These are phyloP conservation scores for Notoglanidium macrostoma DNA, from an alignment of 2,797 vertebrate genomes.

Conservation along the genomic window DNA sequence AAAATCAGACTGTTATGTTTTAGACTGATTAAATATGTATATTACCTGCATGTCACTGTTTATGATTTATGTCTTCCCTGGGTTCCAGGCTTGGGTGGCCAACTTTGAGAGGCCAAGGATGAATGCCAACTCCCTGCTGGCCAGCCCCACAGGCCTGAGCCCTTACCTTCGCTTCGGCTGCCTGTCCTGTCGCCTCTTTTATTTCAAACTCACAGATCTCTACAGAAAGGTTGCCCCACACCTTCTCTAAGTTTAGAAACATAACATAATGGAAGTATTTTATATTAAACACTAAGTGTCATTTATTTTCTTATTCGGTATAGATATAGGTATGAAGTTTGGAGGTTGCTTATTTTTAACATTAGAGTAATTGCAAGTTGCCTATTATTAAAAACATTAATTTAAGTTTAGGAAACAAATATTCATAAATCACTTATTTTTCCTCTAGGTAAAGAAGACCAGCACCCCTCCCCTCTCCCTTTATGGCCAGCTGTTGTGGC, in stretches of 20 bases:
- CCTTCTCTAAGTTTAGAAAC: neutral
- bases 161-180: constrained; percentile 81
- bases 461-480: constrained; percentile 76
- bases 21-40: neutral
- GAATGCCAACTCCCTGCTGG: constrained; percentile 80
- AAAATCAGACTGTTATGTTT: neutral
- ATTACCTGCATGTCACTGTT: neutral
- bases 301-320: neutral
- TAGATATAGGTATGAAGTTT: neutral
- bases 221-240: constrained; percentile 70
- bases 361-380: no score
- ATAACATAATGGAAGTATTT: neutral
- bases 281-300: neutral
- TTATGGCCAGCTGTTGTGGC: constrained; percentile 78
- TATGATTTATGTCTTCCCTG: neutral
- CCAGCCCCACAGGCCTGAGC: constrained; percentile 78
- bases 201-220: constrained; percentile 81
- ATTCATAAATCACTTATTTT: neutral
- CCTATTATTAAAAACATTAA: neutral
- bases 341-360: neutral
- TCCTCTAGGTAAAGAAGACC: constrained; percentile 78
- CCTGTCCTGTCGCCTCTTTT: constrained; percentile 80
- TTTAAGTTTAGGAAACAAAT: neutral
- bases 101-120: constrained; percentile 81
- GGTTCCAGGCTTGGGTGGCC: constrained; percentile 77